Conservation (phyloP, 2,888 invertebrate species). For the Diaphora mendica region DNA sequence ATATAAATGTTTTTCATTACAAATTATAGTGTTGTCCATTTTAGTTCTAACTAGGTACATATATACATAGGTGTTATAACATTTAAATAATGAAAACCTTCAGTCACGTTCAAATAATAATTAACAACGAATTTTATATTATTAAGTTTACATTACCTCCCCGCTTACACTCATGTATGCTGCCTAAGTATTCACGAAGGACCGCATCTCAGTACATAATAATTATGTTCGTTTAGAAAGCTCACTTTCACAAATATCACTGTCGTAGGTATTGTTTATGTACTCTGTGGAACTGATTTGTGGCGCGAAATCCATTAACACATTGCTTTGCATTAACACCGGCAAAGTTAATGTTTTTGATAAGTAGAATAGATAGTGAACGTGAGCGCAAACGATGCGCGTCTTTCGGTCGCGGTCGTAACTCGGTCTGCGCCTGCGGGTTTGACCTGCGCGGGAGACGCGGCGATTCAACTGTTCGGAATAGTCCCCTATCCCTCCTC, state of each 20-base stretch:
- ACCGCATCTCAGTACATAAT: conserved; percentile 73
- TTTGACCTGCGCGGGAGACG: conserved; percentile 50
- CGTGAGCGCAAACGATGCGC: conserved; percentile 30
- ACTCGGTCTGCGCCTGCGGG: conserved; percentile 36
- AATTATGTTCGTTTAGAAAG: conserved; percentile 67
- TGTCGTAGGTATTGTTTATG: conserved; percentile 41
- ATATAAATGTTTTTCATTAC: not conserved
- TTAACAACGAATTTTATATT: not conserved
- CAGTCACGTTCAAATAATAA: not conserved
- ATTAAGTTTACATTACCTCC: conserved; percentile 64
- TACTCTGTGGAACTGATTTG: conserved; percentile 29
- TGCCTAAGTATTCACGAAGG: conserved; percentile 73
- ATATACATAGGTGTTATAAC: not conserved
- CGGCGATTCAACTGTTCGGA: conserved; percentile 55
- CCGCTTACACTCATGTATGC: conserved; percentile 77
- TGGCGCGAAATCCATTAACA: conserved; percentile 50
- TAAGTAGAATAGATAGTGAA: conserved; percentile 20
- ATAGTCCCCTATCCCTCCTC: conserved; percentile 55
- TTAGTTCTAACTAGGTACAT: not conserved
- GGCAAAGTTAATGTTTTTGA: conserved; percentile 33
- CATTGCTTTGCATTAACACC: conserved; percentile 33
- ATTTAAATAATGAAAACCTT: not conserved
- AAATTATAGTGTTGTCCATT: not conserved
- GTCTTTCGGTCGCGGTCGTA: conserved; percentile 39
- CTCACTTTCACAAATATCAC: conserved; percentile 77